Base-by-base conservation (phyloP, 1,140 invertebrate genomes). In the Drosophila saltans region DNA sequence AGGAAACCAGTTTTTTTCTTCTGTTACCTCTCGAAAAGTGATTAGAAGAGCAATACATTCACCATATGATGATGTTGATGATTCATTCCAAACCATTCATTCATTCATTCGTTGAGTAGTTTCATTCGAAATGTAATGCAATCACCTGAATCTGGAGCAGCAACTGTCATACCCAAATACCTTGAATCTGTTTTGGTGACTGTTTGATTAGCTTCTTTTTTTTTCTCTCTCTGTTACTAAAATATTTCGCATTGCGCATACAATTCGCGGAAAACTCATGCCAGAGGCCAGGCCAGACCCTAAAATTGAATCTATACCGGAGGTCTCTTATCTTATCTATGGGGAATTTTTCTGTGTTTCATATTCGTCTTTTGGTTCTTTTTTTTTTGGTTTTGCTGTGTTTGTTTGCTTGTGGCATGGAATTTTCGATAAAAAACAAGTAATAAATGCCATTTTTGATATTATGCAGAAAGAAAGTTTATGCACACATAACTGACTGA, bases 1-100 rank as follows among this genome's bases (percentile, higher is more conserved):
- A 69, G 72, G 62, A 82, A 86, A 88, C 83, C 79, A 88, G 82
- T 86, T 77, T 76, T 26, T 55, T 16, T 16, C 41, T 43, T 43
- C 41, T 24, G 45, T 24, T 28, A 39, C 56, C 45, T 43, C 56
- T 36, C 33, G 33, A 24, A 40, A 30, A 30, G 48, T 72, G 72
- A 82, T 86, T 88, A 80, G 69, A 65, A 71, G 78, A 59, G 52
- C 48, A 73, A 80, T 57, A 57, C 56, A 69, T 33, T 70, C 45
- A 52, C 45, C 45, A 52, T 36, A 36, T 36, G 33, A 36, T 36
- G 33, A 36, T 41, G 3, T 21, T 28, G 57, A 69, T 83, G 80
- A 82, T 66, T 82, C 80, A 82, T 33, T 8, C 30, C 8, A 41
- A 3, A 9, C 21, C 10, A 57, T 62, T 45, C 57, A 21, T 61